A percentile compares a stretch with the other conserved stretches of the same genome.
Evolutionary conservation across 2,888 invertebrate species (phyloP).

Genomic region (Eugnorisma glareosa): DNA sequence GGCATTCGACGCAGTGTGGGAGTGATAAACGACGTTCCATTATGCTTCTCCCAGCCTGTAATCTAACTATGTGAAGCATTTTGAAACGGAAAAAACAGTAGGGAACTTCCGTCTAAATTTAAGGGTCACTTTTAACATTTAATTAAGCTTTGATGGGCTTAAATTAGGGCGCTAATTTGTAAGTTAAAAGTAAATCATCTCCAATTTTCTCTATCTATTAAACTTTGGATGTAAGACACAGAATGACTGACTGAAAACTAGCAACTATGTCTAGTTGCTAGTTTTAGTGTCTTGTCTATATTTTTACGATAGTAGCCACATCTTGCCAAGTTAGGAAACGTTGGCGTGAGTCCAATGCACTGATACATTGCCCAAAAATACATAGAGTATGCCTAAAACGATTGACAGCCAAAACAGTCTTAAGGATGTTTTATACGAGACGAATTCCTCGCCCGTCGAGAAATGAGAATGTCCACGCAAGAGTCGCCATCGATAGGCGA

Average conservation of each 20-base stretch:
- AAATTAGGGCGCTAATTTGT: constrained; percentile 9
- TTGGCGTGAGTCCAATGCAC: constrained; percentile 75
- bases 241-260: constrained; percentile 21
- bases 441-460: not conserved
- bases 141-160: constrained; percentile 13
- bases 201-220: not conserved
- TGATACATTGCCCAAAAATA: constrained; percentile 71
- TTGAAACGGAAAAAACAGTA: constrained; percentile 15
- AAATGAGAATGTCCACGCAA: not conserved
- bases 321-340: constrained; percentile 62
- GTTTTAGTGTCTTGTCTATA: constrained; percentile 33
- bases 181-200: not conserved
- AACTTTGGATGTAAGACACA: not conserved
- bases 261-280: too few species aligned
- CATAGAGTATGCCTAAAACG: constrained; percentile 66
- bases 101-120: constrained; percentile 34
- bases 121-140: constrained; percentile 1
- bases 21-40: constrained; percentile 61
- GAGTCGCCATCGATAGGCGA: not conserved
- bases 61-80: constrained; percentile 33
- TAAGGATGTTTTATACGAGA: constrained; percentile 24
- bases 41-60: constrained; percentile 41
- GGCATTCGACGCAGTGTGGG: constrained; percentile 46
- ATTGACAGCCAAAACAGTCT: constrained; percentile 66
- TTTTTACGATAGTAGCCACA: constrained; percentile 43